Percentiles rank a stretch among this genome's conserved stretches.
These are phyloP conservation scores for Morpho helenor DNA, from an alignment of 2,888 invertebrate species.

Conservation along the genomic window DNA sequence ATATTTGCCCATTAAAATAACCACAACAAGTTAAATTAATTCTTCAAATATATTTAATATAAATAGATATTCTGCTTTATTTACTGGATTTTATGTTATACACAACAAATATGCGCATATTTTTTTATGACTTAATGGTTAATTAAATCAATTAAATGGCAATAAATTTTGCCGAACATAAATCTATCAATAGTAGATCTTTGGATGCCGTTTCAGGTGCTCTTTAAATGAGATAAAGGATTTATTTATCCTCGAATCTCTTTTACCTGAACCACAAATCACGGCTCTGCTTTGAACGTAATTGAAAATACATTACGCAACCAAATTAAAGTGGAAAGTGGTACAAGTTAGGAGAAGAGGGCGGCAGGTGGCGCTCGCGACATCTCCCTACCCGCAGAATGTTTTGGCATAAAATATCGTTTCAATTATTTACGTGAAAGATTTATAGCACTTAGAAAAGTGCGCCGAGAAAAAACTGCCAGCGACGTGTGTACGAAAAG, in stretches of 20 bases:
- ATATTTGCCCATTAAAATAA: too few species aligned
- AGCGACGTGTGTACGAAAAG: slow-evolving; percentile 78
- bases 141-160: slow-evolving; percentile 5
- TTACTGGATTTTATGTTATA: too few species aligned
- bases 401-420: slow-evolving; percentile 81
- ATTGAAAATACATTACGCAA: slow-evolving; percentile 80
- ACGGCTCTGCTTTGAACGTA: slow-evolving; percentile 70
- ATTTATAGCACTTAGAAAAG: slow-evolving; percentile 79
- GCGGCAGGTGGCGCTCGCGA: slow-evolving; percentile 68
- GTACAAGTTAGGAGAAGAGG: slow-evolving; percentile 70
- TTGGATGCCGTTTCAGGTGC: slow-evolving; percentile 1
- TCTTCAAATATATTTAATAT: too few species aligned
- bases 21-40: too few species aligned
- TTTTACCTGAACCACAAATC: slow-evolving; percentile 70
- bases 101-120: too few species aligned
- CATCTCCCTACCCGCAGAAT: slow-evolving; percentile 72
- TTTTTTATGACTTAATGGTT: too few species aligned
- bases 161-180: slow-evolving; percentile 29
- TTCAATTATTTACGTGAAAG: slow-evolving; percentile 80
- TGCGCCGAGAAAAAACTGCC: slow-evolving; percentile 74
- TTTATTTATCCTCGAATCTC: slow-evolving; percentile 61
- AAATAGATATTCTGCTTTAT: too few species aligned
- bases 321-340: slow-evolving; percentile 79
- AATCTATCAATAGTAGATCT: not conserved
- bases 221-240: slow-evolving; percentile 64